Evolutionary conservation across 92 coral and sea anemone genomes (phyloP).

Genomic region (Heliopora coerulea): DNA sequence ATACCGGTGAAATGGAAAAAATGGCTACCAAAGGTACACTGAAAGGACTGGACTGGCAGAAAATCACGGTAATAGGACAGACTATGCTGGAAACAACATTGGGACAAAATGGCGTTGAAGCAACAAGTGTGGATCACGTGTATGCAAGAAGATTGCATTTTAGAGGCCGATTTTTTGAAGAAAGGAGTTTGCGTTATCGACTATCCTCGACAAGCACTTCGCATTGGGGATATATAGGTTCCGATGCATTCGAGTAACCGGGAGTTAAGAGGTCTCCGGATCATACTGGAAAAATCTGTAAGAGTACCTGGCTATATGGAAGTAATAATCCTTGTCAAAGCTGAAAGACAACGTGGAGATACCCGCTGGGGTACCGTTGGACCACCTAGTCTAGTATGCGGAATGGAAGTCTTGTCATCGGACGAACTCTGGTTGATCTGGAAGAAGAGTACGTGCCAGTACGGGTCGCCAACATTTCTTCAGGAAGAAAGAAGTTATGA

Average conservation of each 20-base stretch:
- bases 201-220: conserved; percentile 9
- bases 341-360: conserved; percentile 4
- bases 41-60: conserved; percentile 31
- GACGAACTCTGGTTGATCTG: conserved; percentile 33
- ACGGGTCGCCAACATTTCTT: conserved; percentile 19
- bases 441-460: conserved; percentile 34
- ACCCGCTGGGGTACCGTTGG: conserved; percentile 34
- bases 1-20: conserved; percentile 27
- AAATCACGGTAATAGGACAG: conserved; percentile 39
- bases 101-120: neutral
- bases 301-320: conserved; percentile 29
- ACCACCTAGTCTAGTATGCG: conserved; percentile 14
- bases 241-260: neutral
- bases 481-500: conserved; percentile 6
- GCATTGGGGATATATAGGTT: conserved; percentile 11
- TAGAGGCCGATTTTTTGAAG: conserved; percentile 42
- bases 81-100: neutral
- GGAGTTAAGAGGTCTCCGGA: conserved; percentile 10
- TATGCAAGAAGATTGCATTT: conserved; percentile 40
- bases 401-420: conserved; percentile 25
- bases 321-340: conserved; percentile 37
- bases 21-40: conserved; percentile 2
- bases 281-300: conserved; percentile 34
- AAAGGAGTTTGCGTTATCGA: conserved; percentile 28
- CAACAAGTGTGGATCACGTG: conserved; percentile 28